Evolutionary conservation across 2,888 invertebrate species (phyloP), one percentile per base, ranked within the genome.

Genomic region (Drosophila vallismaia): DNA sequence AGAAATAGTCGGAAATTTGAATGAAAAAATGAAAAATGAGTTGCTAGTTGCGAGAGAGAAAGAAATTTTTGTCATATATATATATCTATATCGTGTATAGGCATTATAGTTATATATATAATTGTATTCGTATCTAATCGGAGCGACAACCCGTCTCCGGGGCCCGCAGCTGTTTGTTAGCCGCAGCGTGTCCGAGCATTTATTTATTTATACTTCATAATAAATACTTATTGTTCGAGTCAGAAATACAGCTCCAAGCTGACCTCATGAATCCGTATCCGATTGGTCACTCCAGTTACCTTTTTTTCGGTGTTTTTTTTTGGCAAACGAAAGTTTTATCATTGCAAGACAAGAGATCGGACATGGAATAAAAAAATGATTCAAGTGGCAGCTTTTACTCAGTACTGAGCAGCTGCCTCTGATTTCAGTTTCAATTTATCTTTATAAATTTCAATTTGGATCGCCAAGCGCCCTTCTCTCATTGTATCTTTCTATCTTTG

Each of bases 391-490:
- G 84, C 78, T 80, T 78, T 84, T 80, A 84, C 76, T 81, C 69
- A 64, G 2, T 28, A 68, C 74, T 67, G 51, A 77, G 70, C 66
- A 60, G 68, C 69, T 71, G 50, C 51, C 52, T 55, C 59, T 62
- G 67, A 54, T 67, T 78, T 71, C 76, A 56, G 72, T 63, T 76
- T 79, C 83, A 86, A 83, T 86, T 83, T 76, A 85, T 76, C 77
- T 82, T 74, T 69, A 77, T 85, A 80, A 71, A 73, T 79, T 85
- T 81, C 68, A 82, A 84, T 85, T 81, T 81, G 77, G 55, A 48
- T 48, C 8, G 36, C 36, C 12, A 38, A 28, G 46, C 57, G 68
- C 69, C 64, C 64, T 64, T 64, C 52, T 52, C 31, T 46, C 53
- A 45, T 52, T 42, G 46, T 52, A 48, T 40, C 44, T 14, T 28